Conservation (phyloP, 2,888 invertebrate species). For the Elaeidobius kamerunicus region DNA sequence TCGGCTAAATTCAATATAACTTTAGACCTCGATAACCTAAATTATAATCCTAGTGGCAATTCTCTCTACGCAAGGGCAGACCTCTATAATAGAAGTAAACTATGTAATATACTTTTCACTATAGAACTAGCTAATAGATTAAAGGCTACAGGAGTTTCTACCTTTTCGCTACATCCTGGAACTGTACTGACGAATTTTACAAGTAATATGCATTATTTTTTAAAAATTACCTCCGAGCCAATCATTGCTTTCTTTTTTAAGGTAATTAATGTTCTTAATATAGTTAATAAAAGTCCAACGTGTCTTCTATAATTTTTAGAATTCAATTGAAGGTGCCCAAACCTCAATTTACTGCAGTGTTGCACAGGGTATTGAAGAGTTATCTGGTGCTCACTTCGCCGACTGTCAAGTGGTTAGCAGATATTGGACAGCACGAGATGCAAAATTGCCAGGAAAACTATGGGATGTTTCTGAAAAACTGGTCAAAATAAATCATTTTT, state of each 20-base stretch:
- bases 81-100: neutral
- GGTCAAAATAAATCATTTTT: conserved; percentile 6
- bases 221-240: neutral
- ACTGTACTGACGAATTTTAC: conserved; percentile 9
- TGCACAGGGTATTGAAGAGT: conserved; percentile 38
- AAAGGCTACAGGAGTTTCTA: conserved; percentile 33
- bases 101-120: too few relatives aligned
- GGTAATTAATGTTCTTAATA: neutral
- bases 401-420: conserved; percentile 37
- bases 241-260: neutral
- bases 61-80: neutral
- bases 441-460: conserved; percentile 27
- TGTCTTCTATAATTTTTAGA: conserved; percentile 27
- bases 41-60: too few relatives aligned
- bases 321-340: conserved; percentile 41
- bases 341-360: conserved; percentile 41
- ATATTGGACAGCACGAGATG: conserved; percentile 29
- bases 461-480: conserved; percentile 26
- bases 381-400: conserved; percentile 41
- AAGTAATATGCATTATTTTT: neutral
- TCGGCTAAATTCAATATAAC: neutral
- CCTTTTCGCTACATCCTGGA: conserved; percentile 38
- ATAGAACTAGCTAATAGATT: conserved; percentile 34
- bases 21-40: neutral
- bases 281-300: too few relatives aligned